Evolutionary conservation across 2,113 vertebrate genomes (phyloP).

Genomic region (Sciurus niger): DNA sequence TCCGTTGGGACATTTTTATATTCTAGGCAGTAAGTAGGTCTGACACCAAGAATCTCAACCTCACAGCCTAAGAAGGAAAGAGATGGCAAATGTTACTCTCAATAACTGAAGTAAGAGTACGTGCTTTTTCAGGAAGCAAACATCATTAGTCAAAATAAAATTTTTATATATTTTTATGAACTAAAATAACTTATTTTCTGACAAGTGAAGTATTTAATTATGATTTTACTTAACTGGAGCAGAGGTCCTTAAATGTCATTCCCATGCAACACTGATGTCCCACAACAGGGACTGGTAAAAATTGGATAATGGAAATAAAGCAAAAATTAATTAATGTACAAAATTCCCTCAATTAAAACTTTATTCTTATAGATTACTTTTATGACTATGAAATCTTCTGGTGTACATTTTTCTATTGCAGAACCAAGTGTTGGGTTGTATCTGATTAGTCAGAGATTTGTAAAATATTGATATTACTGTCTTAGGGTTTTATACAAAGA

Average conservation of each 20-base stretch:
- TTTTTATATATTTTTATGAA: constrained; percentile 23
- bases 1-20: constrained; percentile 93
- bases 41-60: constrained; percentile 94
- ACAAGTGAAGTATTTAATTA: neutral
- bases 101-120: neutral
- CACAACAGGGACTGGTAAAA: neutral
- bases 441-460: neutral
- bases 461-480: constrained; percentile 29
- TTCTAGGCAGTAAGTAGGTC: constrained; percentile 93
- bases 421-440: neutral
- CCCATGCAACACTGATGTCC: neutral
- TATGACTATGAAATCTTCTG: neutral
- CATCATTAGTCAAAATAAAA: neutral
- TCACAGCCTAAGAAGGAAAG: constrained; percentile 93
- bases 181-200: neutral
- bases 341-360: constrained; percentile 24
- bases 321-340: constrained; percentile 7
- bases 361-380: neutral
- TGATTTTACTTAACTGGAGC: neutral
- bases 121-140: neutral
- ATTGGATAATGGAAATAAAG: constrained; percentile 2
- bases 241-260: neutral
- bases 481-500: neutral
- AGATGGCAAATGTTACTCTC: constrained; percentile 45
- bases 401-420: neutral